phyloP scores from a whole-genome alignment of 2,113 vertebrate genomes.

The Python bivittatus region DNA sequence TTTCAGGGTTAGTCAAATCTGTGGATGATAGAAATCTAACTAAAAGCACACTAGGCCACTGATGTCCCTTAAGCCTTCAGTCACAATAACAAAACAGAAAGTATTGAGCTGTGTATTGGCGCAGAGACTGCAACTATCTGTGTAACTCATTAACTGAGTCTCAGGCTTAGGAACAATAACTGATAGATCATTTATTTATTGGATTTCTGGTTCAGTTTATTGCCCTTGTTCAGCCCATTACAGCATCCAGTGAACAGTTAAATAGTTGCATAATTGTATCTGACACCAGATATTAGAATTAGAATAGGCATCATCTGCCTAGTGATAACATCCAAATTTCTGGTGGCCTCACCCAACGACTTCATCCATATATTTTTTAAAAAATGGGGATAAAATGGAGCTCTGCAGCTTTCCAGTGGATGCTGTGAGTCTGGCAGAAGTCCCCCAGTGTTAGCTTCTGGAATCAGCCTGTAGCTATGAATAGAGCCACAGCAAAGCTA shows the following conservation, averaged over 20 bases:
- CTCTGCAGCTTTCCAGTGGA: background rate
- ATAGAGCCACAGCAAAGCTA: background rate
- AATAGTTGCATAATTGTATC: background rate
- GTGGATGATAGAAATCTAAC: background rate
- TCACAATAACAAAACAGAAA: background rate
- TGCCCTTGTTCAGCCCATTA: background rate
- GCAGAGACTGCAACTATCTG: background rate
- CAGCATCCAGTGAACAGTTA: background rate
- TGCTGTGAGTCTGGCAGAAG: background rate
- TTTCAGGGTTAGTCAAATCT: background rate
- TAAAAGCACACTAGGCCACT: background rate
- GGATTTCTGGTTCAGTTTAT: background rate
- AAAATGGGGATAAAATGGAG: background rate
- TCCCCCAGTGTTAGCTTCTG: background rate
- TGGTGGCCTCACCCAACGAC: background rate
- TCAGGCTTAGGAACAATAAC: background rate
- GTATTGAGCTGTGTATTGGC: background rate
- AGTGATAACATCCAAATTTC: background rate
- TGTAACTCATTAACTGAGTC: background rate
- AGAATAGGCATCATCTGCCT: background rate
- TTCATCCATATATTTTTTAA: background rate
- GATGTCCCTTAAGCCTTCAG: background rate
- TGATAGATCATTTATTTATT: background rate
- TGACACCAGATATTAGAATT: background rate
- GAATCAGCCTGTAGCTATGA: background rate